A percentile compares a stretch with the other conserved stretches of the same genome.
Evolutionary conservation across 2,888 invertebrate genomes (phyloP).

Genomic region (Thereva unica): DNA sequence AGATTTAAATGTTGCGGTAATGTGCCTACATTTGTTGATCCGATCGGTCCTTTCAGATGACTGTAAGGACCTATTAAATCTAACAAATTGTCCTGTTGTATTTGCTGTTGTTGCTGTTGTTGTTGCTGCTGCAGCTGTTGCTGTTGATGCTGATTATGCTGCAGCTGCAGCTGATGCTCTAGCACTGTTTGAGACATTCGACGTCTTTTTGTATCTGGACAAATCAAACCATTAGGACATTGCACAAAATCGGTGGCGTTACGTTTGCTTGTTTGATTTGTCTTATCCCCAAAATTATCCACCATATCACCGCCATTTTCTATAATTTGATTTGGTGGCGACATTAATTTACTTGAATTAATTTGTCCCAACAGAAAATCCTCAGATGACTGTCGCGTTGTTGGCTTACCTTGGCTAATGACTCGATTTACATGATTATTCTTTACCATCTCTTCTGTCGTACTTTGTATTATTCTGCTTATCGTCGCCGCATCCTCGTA

Average conservation of each 20-base stretch:
- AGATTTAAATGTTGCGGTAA: constrained; percentile 55
- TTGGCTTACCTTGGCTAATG: constrained; percentile 39
- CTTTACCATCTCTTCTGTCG: constrained; percentile 55
- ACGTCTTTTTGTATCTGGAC: constrained; percentile 39
- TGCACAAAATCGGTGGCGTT: constrained; percentile 30
- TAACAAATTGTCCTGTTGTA: constrained; percentile 35
- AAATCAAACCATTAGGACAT: constrained; percentile 40
- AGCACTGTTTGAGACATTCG: constrained; percentile 30
- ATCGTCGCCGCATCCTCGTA: constrained; percentile 50
- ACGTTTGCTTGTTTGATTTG: constrained; percentile 35
- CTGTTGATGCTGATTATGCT: constrained; percentile 41
- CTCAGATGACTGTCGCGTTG: constrained; percentile 29
- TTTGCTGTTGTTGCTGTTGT: constrained; percentile 40
- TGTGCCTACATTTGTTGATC: constrained; percentile 73
- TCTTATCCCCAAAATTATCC: constrained; percentile 1
- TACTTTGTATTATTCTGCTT: constrained; percentile 52
- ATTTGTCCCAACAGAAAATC: constrained; percentile 34
- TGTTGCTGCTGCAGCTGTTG: constrained; percentile 36
- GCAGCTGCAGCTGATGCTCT: constrained; percentile 39
- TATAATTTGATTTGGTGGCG: constrained; percentile 1
- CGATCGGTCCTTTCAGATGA: constrained; percentile 54
- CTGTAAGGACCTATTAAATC: constrained; percentile 19
- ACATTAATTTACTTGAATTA: constrained; percentile 22
- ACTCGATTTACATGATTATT: constrained; percentile 34
- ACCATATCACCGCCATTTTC: constrained; percentile 37